Percentiles rank a stretch among this genome's conserved stretches.
These are phyloP conservation scores for Mythimna pallens DNA, from an alignment of 2,888 invertebrate species.

Conservation along the genomic window DNA sequence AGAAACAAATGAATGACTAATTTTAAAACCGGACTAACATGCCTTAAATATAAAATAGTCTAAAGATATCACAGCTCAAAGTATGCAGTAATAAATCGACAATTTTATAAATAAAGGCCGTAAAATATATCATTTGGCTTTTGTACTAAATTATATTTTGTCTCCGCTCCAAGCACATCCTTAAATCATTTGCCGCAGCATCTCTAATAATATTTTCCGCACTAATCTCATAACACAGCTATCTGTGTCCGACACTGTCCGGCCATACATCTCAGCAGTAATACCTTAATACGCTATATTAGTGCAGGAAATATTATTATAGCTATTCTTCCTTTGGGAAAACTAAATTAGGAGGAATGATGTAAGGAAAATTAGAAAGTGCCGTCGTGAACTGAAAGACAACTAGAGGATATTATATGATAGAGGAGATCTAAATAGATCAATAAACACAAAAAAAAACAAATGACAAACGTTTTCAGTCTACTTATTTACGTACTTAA, in stretches of 20 bases:
- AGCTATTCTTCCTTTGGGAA: slow-evolving; percentile 2
- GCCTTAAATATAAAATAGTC: too few relatives aligned
- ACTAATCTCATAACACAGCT: slow-evolving; percentile 62
- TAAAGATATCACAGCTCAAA: too few relatives aligned
- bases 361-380: background rate
- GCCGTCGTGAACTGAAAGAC: background rate
- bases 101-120: too few relatives aligned
- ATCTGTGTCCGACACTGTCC: slow-evolving; percentile 44
- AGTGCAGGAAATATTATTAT: slow-evolving; percentile 33
- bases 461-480: background rate
- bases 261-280: slow-evolving; percentile 38
- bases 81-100: too few relatives aligned
- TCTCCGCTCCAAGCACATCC: background rate
- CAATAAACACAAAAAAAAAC: too few relatives aligned
- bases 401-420: slow-evolving; percentile 8
- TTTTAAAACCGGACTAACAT: too few relatives aligned
- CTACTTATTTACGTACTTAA: background rate
- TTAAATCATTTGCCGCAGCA: slow-evolving; percentile 50
- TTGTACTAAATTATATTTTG: background rate
- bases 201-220: slow-evolving; percentile 42
- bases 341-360: slow-evolving; percentile 8
- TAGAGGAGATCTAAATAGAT: too few relatives aligned
- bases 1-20: too few relatives aligned
- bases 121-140: background rate
- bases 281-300: slow-evolving; percentile 47